Conservation (phyloP, 2,888 invertebrate species). For the Germaria angustata region DNA sequence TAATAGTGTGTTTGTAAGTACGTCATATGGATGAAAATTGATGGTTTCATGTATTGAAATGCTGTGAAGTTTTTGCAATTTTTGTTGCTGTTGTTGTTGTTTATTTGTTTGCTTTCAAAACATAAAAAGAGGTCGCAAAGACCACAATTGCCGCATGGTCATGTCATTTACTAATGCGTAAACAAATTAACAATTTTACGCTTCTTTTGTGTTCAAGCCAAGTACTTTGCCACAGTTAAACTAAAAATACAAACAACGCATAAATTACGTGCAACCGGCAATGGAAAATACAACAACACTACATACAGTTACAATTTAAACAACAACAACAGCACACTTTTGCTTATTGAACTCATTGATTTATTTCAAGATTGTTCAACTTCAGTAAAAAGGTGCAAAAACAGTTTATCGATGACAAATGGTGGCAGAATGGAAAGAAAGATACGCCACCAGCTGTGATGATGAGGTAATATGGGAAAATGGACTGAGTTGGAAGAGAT, state of each 20-base stretch:
- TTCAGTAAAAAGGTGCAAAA: background rate
- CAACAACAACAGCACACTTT: background rate
- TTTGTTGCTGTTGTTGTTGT: no score
- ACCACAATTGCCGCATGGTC: conserved; percentile 56
- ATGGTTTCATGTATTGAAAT: conserved; percentile 42
- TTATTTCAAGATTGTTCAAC: background rate
- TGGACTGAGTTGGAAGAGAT: no score
- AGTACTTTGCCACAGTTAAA: conserved; percentile 28
- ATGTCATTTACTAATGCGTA: conserved; percentile 66
- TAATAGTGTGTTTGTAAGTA: conserved; percentile 1
- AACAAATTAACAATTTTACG: conserved; percentile 67
- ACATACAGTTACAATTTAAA: background rate
- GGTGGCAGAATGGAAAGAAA: background rate
- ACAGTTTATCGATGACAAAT: conserved; percentile 1
- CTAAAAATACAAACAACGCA: conserved; percentile 27
- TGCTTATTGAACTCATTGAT: conserved; percentile 30
- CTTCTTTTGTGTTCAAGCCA: conserved; percentile 47
- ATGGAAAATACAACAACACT: conserved; percentile 4
- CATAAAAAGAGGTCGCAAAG: conserved; percentile 19
- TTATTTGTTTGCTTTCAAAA: background rate
- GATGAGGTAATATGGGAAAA: background rate
- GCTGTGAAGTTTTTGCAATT: conserved; percentile 11
- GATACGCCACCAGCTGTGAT: background rate
- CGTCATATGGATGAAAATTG: conserved; percentile 22
- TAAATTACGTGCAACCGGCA: conserved; percentile 20